Evolutionary conservation across 2,888 invertebrate species (phyloP), one percentile per base, ranked within the genome.

Genomic region (Bembecia ichneumoniformis): DNA sequence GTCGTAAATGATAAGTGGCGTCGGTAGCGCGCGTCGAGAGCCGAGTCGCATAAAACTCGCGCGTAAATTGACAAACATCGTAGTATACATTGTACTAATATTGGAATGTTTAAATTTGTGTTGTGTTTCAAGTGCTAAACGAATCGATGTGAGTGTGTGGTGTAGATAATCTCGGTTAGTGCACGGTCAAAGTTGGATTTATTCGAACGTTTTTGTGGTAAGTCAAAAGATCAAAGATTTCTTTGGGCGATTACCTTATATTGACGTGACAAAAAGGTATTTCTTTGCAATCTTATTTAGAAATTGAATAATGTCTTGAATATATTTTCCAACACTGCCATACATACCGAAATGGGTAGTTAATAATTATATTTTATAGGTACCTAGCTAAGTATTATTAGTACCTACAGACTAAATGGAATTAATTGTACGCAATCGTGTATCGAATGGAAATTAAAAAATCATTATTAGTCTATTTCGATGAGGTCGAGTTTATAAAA

Each of bases 1-100:
- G 84, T 84, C 77, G 74, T 68, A 69, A 63, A 64, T 78, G 82
- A 82, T 82, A 82, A 79, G 75, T 71, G 74, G 54, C 57, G 35
- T 48, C 46, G 16, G 53, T 47, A 40, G 63, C 74, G 66, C 62
- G 81, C 72, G 51, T 58, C 56, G 60, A 57, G 56, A 56, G 53
- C 51, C 56, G 51, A 46, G 48, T 55, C 14, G 48, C 58, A 50
- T 52, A 53, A 36, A 52, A 56, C 64, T 71, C 68, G 70, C 81
- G 79, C 80, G 78, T 63, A 64, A 60, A 67, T 62, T 64, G 28
- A 62, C 56, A 56, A 28, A 28, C 59, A 58, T 65, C 73, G 74
- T 65, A 66, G 68, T 66, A 66, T 59, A 58, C 56, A n/a, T 48
- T 16, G 20, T 9, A 17, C 60, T 64, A 61, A 59, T 61, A 68